Evolutionary conservation across 2,797 vertebrate genomes (phyloP), one percentile per base, ranked within the genome.

Genomic region (Perodicticus potto): DNA sequence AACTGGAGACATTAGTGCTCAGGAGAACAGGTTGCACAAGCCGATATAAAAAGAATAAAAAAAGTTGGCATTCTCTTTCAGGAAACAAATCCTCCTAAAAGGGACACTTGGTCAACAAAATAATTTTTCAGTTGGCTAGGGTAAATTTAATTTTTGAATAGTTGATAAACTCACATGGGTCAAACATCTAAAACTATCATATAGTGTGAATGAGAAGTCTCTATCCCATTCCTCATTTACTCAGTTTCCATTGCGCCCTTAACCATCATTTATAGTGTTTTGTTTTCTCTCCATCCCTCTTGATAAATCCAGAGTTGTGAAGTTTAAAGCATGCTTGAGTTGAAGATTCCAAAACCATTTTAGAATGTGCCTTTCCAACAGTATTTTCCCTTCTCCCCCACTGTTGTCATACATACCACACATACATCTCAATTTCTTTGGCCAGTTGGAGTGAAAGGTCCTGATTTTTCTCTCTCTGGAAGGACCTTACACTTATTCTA

Each of bases 21-120:
- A 81, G 67, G 43, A 95, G 40, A 96, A 70, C 92, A 96, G 69
- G 78, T 85, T 59, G 80, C 82, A 85, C n/a, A n/a, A 94, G 83
- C 84, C 53, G n/a, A n/a, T n/a, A n/a, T n/a, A n/a, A n/a, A n/a
- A n/a, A n/a, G n/a, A 88, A 85, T 55, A 86, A 59, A 76, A 92
- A 57, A 92, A 85, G 81, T 2, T 78, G 72, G 70, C 43, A 63
- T 94, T 86, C 69, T 84, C 69, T 77, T 94, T 97, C 65, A 87
- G 69, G 86, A 96, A 94, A 86, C n/a, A 94, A 92, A 61, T 25
- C 45, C 67, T 83, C 13, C 84, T 55, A 81, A 82, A 87, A 88
- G 43, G 55, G 81, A 93, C 53, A 89, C 7, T 93, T 6, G 43
- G 86, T 76, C 72, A 88, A 81, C 61, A 61, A 89, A 92, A 94